phyloP scores from a whole-genome alignment of 2,888 invertebrate genomes.

The Lasius platythorax region DNA sequence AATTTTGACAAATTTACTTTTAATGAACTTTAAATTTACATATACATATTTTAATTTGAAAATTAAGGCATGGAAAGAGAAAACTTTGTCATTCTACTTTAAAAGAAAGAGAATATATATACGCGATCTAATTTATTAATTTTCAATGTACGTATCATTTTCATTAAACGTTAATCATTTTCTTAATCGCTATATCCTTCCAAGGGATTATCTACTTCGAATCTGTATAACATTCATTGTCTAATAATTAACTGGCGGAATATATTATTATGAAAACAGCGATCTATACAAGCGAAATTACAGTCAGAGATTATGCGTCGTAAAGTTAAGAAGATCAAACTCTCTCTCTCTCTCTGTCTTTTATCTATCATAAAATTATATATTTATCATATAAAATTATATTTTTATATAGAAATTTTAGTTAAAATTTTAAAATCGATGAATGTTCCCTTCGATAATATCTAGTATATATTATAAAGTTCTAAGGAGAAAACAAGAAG shows the following conservation, averaged over 20 bases:
- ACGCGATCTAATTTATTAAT: not conserved
- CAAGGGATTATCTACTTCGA: not conserved
- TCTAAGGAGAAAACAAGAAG: not conserved
- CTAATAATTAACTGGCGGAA: not conserved
- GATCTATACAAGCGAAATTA: not conserved
- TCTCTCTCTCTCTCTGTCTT: not conserved
- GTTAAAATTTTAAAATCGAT: not conserved
- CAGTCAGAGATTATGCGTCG: not conserved
- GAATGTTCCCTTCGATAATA: not conserved
- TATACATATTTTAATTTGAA: not conserved
- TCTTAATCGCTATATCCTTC: not conserved
- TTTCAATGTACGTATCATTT: not conserved
- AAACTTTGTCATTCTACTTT: not conserved
- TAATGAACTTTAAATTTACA: not conserved
- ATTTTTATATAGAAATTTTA: not conserved
- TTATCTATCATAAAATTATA: not conserved
- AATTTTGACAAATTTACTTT: not conserved
- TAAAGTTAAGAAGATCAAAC: constrained; percentile 8
- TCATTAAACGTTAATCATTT: not conserved
- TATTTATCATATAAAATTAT: not conserved
- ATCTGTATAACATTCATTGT: not conserved
- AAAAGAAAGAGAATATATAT: not conserved
- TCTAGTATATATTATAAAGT: not conserved
- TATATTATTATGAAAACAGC: not conserved
- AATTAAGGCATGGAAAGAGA: not conserved